Conservation (phyloP, 1,140 invertebrate genomes). For the Melitaea cinxia region DNA sequence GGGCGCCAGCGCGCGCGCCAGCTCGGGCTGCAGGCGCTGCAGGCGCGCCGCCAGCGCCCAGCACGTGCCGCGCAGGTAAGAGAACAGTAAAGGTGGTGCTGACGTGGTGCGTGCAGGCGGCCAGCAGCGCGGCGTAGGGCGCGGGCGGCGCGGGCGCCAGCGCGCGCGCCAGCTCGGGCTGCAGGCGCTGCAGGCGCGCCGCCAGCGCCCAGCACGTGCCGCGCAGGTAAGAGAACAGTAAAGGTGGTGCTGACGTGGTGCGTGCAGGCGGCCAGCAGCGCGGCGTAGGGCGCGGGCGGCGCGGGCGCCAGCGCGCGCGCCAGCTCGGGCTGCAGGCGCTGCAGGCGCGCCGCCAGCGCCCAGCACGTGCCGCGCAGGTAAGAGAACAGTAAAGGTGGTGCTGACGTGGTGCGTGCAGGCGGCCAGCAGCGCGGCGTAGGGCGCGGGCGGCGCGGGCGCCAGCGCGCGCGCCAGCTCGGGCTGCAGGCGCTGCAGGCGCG, state of each 20-base stretch:
- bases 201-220: constrained; percentile 56
- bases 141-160: constrained; percentile 58
- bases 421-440: constrained; percentile 50
- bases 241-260: constrained; percentile 45
- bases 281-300: constrained; percentile 52
- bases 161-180: constrained; percentile 61
- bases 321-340: constrained; percentile 61
- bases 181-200: constrained; percentile 58
- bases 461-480: constrained; percentile 61
- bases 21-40: too few relatives aligned
- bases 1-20: too few relatives aligned
- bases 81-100: too few relatives aligned
- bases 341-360: constrained; percentile 57
- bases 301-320: constrained; percentile 60
- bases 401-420: constrained; percentile 44
- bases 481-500: constrained; percentile 59
- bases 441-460: constrained; percentile 56
- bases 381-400: too few relatives aligned
- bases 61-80: too few relatives aligned
- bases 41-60: too few relatives aligned
- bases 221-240: too few relatives aligned
- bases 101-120: constrained; percentile 11
- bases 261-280: constrained; percentile 45
- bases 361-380: constrained; percentile 55
- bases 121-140: constrained; percentile 50